Evolutionary conservation across 2,797 vertebrate species (phyloP).

Genomic region (Huso huso): DNA sequence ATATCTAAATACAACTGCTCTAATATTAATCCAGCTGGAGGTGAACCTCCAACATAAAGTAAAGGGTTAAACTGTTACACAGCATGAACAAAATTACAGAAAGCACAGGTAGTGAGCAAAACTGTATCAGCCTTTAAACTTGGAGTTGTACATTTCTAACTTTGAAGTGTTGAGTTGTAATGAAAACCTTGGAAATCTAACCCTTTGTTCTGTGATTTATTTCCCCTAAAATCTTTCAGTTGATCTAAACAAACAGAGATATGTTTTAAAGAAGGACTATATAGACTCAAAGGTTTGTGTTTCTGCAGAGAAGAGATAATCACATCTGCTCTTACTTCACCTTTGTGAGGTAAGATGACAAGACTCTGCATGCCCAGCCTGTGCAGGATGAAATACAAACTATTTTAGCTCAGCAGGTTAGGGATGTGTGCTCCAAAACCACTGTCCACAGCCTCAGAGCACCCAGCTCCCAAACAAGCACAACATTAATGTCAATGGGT

Average conservation of each 20-base stretch:
- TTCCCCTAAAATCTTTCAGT: background rate
- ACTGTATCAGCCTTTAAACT: too few species aligned
- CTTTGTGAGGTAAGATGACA: background rate
- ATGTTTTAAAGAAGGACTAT: slow-evolving; percentile 5
- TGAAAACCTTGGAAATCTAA: background rate
- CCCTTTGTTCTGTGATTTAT: slow-evolving; percentile 13
- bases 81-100: too few species aligned
- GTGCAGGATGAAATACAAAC: background rate
- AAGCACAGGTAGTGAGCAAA: too few species aligned
- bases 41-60: too few species aligned
- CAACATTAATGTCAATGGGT: background rate
- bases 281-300: slow-evolving; percentile 2
- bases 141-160: too few species aligned
- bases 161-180: too few species aligned
- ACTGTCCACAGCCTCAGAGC: background rate
- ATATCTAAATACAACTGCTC: too few species aligned
- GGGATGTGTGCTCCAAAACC: background rate
- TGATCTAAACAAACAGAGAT: slow-evolving; percentile 6
- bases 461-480: background rate
- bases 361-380: slow-evolving; percentile 4
- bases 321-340: background rate
- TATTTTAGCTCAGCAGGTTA: background rate
- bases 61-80: too few species aligned
- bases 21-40: too few species aligned
- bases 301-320: background rate